These are phyloP conservation scores for Crotalus tigris DNA, from an alignment of 2,113 vertebrate genomes.

Conservation along the genomic window DNA sequence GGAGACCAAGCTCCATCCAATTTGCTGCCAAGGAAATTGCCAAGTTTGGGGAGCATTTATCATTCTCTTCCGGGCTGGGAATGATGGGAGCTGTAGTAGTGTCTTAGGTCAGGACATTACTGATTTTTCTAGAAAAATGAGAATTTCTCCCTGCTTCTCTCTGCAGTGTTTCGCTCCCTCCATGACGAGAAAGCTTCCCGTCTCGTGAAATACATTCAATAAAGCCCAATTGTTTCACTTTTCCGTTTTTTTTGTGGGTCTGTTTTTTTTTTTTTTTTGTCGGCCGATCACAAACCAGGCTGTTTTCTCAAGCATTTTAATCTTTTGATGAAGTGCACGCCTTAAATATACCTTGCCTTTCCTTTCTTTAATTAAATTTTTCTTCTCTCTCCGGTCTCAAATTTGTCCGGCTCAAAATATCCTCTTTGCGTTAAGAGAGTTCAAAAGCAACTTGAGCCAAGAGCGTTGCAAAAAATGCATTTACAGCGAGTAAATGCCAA, in stretches of 20 bases:
- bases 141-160: accelerated
- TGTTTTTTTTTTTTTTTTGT: no score
- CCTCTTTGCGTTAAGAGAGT: not conserved
- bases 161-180: not conserved
- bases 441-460: not conserved
- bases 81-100: not conserved
- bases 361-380: not conserved
- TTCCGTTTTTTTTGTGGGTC: not conserved
- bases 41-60: no score
- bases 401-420: not conserved
- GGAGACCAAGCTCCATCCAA: not conserved
- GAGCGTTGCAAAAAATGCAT: not conserved
- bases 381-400: not conserved
- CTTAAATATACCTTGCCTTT: not conserved
- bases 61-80: not conserved
- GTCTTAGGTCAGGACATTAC: not conserved
- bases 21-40: not conserved
- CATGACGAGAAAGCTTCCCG: not conserved
- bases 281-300: no score
- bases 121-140: not conserved
- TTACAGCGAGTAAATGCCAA: not conserved
- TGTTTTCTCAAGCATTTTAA: not conserved
- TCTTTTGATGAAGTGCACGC: not conserved
- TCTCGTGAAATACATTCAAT: not conserved
- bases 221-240: not conserved